Evolutionary conservation across 2,113 vertebrate genomes (phyloP), one percentile per base, ranked within the genome.

Genomic region (Ptyas mucosa): DNA sequence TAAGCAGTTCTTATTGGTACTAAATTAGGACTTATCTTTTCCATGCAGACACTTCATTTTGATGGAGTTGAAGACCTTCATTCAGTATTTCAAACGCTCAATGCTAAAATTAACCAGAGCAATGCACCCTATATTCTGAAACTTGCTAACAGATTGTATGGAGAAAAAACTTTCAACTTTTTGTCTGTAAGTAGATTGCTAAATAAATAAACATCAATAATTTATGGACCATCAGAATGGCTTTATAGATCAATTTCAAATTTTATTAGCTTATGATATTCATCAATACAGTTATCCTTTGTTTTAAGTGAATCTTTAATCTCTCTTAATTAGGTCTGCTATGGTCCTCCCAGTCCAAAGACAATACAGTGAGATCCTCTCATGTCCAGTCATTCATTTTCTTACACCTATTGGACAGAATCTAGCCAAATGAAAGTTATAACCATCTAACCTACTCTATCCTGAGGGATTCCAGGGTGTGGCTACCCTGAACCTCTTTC

Each of bases 81-180:
- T 75, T 97, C 97, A 54, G 96, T 96, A 34, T 98, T 99, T 90
- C 97, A 98, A 94, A 75, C 89, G 1, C 98, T 99, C 92, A 98
- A 96, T 24, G 21, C n/a, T 3, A 97, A 98, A 3, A 97, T 99
- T 95, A 99, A 98, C 97, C 98, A 97, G 15, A 97, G 93, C 1
- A 97, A 97, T 52, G 96, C 97, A 1, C 97, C 98, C 0, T 98
- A 98, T 92, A 96, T 98, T 89, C 96, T 99, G 90, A 98, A 98
- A 93, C 94, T 98, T 11, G 99, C 98, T 93, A 99, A 97, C 81
- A 98, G 98, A 98, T n/a, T n/a, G n/a, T n/a, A n/a, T n/a, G n/a
- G n/a, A n/a, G n/a, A n/a, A n/a, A n/a, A n/a, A n/a, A n/a, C 97
- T 0, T 98, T 97, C 87, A 94, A 92, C 87, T 99, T 99, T 95